phyloP scores from a whole-genome alignment of 2,888 invertebrate species.

The Apocheima hispidaria region DNA sequence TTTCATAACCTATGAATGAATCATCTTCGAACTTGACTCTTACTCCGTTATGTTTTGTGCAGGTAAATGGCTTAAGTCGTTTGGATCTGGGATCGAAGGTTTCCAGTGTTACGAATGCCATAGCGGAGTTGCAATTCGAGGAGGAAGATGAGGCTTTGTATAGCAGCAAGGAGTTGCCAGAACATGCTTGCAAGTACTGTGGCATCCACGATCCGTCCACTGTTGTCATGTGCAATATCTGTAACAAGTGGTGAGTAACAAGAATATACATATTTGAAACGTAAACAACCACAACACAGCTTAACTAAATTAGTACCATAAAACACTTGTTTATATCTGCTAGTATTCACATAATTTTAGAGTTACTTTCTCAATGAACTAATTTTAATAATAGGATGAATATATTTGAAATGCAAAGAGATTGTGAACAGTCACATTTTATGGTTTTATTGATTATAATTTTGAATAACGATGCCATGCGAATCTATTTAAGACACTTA shows the following conservation, averaged over 20 bases:
- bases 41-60: slow-evolving; percentile 51
- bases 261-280: background rate
- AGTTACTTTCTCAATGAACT: too few species aligned
- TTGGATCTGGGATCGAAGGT: slow-evolving; percentile 88
- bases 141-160: slow-evolving; percentile 97
- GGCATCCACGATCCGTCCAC: slow-evolving; percentile 99
- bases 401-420: too few species aligned
- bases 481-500: too few species aligned
- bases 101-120: slow-evolving; percentile 89
- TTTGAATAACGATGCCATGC: too few species aligned
- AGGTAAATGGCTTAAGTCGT: slow-evolving; percentile 90
- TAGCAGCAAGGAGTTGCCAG: slow-evolving; percentile 94
- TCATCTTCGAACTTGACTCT: slow-evolving; percentile 41
- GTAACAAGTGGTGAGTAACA: slow-evolving; percentile 95
- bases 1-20: slow-evolving; percentile 47
- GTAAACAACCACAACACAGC: background rate
- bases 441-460: too few species aligned
- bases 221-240: slow-evolving; percentile 99
- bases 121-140: slow-evolving; percentile 97
- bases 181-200: slow-evolving; percentile 99
- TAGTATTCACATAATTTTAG: too few species aligned
- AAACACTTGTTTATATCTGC: too few species aligned
- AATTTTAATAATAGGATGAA: too few species aligned
- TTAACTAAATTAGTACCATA: too few species aligned
- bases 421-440: too few species aligned